These are phyloP conservation scores for Tetrapedia diversipes DNA, from an alignment of 2,888 invertebrate genomes.

Conservation along the genomic window DNA sequence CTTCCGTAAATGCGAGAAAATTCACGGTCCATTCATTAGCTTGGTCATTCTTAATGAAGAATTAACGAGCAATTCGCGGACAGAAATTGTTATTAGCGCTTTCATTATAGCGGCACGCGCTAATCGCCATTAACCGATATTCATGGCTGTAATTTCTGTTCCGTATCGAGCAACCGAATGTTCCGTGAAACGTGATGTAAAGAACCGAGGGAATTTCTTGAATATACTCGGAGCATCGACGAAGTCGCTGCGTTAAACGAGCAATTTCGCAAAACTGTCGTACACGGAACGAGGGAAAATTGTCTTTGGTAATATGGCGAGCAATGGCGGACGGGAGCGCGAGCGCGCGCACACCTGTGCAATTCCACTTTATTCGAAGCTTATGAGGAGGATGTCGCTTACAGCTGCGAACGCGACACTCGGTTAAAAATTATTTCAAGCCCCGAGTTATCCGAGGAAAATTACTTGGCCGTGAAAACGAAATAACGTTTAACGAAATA, in stretches of 20 bases:
- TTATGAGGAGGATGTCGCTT: conserved; percentile 5
- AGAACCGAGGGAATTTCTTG: neutral
- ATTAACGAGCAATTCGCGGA: neutral
- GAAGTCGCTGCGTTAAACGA: neutral
- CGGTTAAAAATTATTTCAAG: conserved; percentile 31
- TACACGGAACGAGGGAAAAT: neutral
- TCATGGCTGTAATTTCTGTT: too few species aligned
- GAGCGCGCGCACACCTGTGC: neutral
- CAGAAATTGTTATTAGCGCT: neutral
- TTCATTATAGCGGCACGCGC: too few species aligned
- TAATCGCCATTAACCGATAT: too few species aligned
- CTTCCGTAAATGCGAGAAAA: too few species aligned
- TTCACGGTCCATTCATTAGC: too few species aligned
- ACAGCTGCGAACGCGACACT: conserved; percentile 4
- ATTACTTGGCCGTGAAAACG: conserved; percentile 8
- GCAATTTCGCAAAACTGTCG: conserved; percentile 11
- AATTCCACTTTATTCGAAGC: neutral
- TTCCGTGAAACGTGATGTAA: neutral
- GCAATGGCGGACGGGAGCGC: neutral
- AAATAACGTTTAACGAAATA: too few species aligned
- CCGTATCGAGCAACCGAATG: neutral
- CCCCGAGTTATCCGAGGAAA: neutral
- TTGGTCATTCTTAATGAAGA: too few species aligned
- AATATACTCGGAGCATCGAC: neutral
- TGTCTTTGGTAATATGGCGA: neutral